Base-by-base conservation (phyloP, 2,888 invertebrate genomes). In the Aricia artaxerxes region DNA sequence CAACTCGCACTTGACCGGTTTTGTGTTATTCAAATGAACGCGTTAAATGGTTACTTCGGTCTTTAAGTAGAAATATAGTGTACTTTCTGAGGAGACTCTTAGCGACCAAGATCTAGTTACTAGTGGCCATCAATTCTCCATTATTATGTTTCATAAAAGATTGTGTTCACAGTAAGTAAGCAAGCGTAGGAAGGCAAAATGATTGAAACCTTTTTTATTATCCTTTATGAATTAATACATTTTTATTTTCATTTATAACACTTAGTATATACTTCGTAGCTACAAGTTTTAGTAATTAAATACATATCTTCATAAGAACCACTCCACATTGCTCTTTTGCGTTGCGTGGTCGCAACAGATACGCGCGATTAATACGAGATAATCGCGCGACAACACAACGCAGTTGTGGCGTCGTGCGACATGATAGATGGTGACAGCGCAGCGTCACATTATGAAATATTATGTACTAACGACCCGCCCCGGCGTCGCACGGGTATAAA, bases 31-130 rank as follows among this genome's bases (percentile, higher is more conserved):
- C 11, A n/a, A n/a, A 53, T 73, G 16, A 73, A 78, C 57, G 57
- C 38, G 38, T 78, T 78, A 73, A 78, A 57, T 60, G 24, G 31
- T 38, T 53, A n/a, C n/a, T n/a, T 24, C n/a, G 44, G 24, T 73
- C 40, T 73, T 40, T 40, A 44, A 40, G n/a, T 24, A 73, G 40
- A 73, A 73, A n/a, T 73, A 40, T n/a, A 73, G 40, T 44, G 24
- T 44, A 40, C 31, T 11, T 57, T 16, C 31, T 64, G 31, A 9
- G 24, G 9, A 64, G 31, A 31, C 64, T 24, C 31, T 64, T 64
- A 61, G 61, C 24, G 61, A n/a, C 64, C 9, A 11, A 31, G 64
- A 64, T 64, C 64, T 31, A 64, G 64, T 64, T 64, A 64, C 64
- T 64, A 31, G 64, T 31, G 64, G 9, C 64, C 24, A 31, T 64